Conservation (phyloP, 2,888 invertebrate genomes). For the Digitonthophagus gazella region DNA sequence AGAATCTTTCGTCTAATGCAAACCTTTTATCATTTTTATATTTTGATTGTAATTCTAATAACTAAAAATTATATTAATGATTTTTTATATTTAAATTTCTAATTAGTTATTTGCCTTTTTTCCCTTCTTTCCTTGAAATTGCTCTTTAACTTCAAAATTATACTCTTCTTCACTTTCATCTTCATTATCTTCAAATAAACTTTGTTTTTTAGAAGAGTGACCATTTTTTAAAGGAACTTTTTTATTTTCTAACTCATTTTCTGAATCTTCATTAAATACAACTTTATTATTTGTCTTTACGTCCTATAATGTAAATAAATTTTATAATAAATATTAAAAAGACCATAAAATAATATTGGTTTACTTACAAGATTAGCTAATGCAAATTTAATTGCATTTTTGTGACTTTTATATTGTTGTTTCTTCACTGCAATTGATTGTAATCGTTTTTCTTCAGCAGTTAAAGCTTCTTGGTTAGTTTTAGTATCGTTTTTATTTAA, state of each 20-base stretch:
- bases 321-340: slow-evolving; percentile 16
- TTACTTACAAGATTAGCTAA: slow-evolving; percentile 58
- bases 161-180: slow-evolving; percentile 57
- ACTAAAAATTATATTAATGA: slow-evolving; percentile 46
- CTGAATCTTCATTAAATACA: slow-evolving; percentile 57
- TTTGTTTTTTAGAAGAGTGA: slow-evolving; percentile 39
- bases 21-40: slow-evolving; percentile 78
- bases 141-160: slow-evolving; percentile 63
- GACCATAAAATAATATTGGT: slow-evolving; percentile 6
- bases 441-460: slow-evolving; percentile 63
- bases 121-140: slow-evolving; percentile 65
- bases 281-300: slow-evolving; percentile 60
- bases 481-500: neutral
- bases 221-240: slow-evolving; percentile 27
- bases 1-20: slow-evolving; percentile 70
- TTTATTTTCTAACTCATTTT: slow-evolving; percentile 31
- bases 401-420: slow-evolving; percentile 63
- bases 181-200: slow-evolving; percentile 52
- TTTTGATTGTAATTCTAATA: slow-evolving; percentile 69
- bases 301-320: slow-evolving; percentile 51
- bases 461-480: neutral
- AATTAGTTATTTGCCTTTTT: slow-evolving; percentile 57
- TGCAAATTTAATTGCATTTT: slow-evolving; percentile 63
- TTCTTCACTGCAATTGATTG: slow-evolving; percentile 66
- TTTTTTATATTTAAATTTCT: neutral